Evolutionary conservation across 2,888 invertebrate genomes (phyloP).

Genomic region (Mantis religiosa): DNA sequence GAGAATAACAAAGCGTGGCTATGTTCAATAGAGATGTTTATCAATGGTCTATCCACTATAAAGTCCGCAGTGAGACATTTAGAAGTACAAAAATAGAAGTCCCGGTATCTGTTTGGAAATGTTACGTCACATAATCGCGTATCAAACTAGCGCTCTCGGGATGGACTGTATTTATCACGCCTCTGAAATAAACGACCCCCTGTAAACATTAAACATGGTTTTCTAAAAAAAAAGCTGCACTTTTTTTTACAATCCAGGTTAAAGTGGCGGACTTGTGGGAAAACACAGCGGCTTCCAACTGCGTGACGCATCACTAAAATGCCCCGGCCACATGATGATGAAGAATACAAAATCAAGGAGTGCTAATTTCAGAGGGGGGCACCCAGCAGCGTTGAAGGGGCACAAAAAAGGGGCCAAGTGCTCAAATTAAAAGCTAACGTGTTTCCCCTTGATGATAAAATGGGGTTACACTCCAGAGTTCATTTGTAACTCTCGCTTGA

Average conservation of each 20-base stretch:
- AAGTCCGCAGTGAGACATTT: too few species aligned
- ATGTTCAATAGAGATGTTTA: too few species aligned
- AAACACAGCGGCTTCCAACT: not conserved
- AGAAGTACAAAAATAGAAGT: too few species aligned
- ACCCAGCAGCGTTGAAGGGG: not conserved
- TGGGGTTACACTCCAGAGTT: not conserved
- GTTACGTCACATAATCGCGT: too few species aligned
- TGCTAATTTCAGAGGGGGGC: not conserved
- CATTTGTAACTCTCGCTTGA: not conserved
- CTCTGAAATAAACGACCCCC: not conserved
- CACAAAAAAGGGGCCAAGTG: not conserved
- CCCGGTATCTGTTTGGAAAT: too few species aligned
- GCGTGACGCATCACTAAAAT: not conserved
- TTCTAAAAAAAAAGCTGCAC: not conserved
- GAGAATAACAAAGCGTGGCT: too few species aligned
- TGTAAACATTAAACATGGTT: not conserved
- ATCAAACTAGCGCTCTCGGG: too few species aligned
- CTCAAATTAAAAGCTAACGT: not conserved
- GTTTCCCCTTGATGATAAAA: not conserved
- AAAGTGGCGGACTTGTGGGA: not conserved
- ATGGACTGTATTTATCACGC: not conserved
- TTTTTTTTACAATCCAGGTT: not conserved
- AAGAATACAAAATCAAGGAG: not conserved
- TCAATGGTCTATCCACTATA: too few species aligned
- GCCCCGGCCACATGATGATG: not conserved